A percentile compares a stretch with the other conserved stretches of the same genome.
Evolutionary conservation across 2,113 vertebrate species (phyloP).

Genomic region (Nipponia nippon): DNA sequence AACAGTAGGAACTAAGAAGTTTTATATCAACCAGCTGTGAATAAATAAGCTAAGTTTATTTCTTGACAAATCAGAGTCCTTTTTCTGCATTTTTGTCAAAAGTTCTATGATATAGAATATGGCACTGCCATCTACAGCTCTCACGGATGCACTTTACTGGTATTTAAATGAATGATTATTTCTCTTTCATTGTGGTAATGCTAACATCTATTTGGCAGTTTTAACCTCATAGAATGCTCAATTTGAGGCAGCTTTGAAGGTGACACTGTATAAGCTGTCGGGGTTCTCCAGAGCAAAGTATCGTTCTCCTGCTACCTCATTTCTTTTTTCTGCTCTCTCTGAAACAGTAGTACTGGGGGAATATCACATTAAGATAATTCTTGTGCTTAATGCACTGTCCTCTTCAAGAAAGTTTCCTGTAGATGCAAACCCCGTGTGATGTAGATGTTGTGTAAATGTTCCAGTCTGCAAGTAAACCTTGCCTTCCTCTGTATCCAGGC

Average conservation of each 20-base stretch:
- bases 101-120: background rate
- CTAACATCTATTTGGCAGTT: background rate
- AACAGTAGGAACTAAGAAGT: background rate
- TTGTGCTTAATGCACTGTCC: background rate
- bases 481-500: background rate
- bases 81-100: background rate
- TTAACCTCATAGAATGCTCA: background rate
- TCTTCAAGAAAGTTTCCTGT: background rate
- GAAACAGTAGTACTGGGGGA: background rate
- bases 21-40: background rate
- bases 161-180: conserved; percentile 39
- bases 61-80: background rate
- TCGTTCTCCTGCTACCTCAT: background rate
- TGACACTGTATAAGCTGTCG: background rate
- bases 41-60: background rate
- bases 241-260: conserved; percentile 35
- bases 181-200: background rate
- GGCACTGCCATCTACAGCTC: background rate
- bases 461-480: background rate
- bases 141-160: background rate
- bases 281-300: background rate
- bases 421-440: background rate
- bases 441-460: background rate
- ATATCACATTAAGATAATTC: background rate
- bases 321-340: background rate